Evolutionary conservation across 2,888 invertebrate species (phyloP), one percentile per base, ranked within the genome.

Genomic region (Lepetodrilus schrolli): DNA sequence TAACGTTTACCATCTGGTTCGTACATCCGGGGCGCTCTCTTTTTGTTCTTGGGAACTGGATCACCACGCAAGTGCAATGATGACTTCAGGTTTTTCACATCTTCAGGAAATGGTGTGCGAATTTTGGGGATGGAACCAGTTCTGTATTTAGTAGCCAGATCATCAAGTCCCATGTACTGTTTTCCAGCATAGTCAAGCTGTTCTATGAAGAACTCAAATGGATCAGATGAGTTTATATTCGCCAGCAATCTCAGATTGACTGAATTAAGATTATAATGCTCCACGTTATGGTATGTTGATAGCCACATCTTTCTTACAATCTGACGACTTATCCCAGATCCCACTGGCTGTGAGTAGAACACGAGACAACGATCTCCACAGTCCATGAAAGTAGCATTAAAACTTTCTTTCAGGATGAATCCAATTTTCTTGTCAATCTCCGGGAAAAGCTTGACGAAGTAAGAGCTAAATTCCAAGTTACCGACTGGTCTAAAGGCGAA

Each of bases 1-100:
- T 85, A 89, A 26, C 89, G 77, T 72, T 84, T 82, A 7, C 87
- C 89, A 43, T 84, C 84, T 1, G 88, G 87, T 70, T 86, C 86
- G 38, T 82, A 80, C 68, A 80, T 74, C 20, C 72, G 26, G 4
- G 87, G 86, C 8, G 83, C 82, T 4, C 80, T 72, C 50, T 83
- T 73, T n/a, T 74, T 72, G n/a, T 77, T 70, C 2, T 75, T 74
- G 0, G 80, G 79, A 47, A 80, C 78, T 1, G 75, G 50, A 1
- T 51, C 70, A 4, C 82, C 79, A 1, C 79, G 75, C 51, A 68
- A 66, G 47, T 80, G 66, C 66, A 80, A 34, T 8, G 71, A 73
- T 1, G 80, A 78, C 30, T 73, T 77, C 34, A 75, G 21, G 1
- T 72, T 47, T 26, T 36, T 65, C 4, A 17, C 20, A 17, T 47